Conservation (phyloP, 2,888 invertebrate genomes). For the Dinocampus coccinellae region DNA sequence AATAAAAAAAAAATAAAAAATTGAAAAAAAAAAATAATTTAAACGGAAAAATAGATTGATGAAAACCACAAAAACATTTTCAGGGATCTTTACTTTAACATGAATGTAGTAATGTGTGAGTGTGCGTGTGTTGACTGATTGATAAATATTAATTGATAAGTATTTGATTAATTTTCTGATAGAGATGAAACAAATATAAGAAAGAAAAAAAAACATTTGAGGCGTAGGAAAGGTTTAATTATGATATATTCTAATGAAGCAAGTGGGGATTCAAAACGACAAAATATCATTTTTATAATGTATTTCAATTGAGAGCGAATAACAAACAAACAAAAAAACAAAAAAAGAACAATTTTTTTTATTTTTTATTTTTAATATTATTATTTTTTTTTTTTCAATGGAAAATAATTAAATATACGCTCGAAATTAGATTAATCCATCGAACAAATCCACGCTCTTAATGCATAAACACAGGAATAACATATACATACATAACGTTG, state of each 20-base stretch:
- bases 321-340: neutral
- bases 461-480: neutral
- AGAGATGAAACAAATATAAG: constrained; percentile 39
- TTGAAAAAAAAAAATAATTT: too few species aligned
- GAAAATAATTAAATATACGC: neutral
- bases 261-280: constrained; percentile 26
- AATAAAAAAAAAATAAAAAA: constrained; percentile 26
- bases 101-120: constrained; percentile 67
- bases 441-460: neutral
- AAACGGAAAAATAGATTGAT: too few species aligned
- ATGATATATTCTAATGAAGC: constrained; percentile 15
- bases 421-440: neutral
- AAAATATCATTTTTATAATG: constrained; percentile 9
- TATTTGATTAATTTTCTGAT: constrained; percentile 60
- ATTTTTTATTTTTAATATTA: too few species aligned
- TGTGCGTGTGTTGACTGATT: constrained; percentile 66
- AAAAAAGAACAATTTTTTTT: too few species aligned
- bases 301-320: neutral
- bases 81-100: constrained; percentile 67
- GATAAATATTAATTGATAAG: constrained; percentile 67
- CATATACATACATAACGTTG: neutral
- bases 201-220: constrained; percentile 47
- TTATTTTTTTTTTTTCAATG: neutral
- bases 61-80: constrained; percentile 61
- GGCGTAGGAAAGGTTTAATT: constrained; percentile 25